These are phyloP conservation scores for Coregonus suidteri DNA, from an alignment of 2,797 vertebrate genomes.

Conservation along the genomic window DNA sequence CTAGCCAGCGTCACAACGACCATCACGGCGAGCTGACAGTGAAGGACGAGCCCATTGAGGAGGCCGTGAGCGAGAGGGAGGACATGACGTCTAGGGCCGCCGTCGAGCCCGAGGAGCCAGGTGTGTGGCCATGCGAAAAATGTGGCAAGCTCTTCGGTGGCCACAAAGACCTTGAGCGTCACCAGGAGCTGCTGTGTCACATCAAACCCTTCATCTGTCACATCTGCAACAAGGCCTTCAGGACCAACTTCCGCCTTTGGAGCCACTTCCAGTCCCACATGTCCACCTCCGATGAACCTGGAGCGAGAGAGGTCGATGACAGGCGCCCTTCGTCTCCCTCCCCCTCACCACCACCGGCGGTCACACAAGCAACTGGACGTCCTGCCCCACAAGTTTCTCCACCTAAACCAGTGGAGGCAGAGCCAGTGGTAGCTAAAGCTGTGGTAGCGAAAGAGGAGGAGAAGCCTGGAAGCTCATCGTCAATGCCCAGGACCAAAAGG, in stretches of 20 bases:
- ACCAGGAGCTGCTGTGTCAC: slow-evolving; percentile 97
- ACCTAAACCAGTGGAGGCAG: slow-evolving; percentile 69
- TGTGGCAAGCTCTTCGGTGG: slow-evolving; percentile 92
- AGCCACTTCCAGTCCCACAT: slow-evolving; percentile 99
- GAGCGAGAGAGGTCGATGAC: slow-evolving; percentile 79
- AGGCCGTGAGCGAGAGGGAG: slow-evolving; percentile 77
- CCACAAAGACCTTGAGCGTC: slow-evolving; percentile 93
- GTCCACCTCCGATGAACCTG: slow-evolving; percentile 79
- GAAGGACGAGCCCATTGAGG: slow-evolving; percentile 92
- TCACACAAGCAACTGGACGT: slow-evolving; percentile 78
- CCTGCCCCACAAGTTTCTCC: slow-evolving; percentile 76
- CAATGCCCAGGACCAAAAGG: no score
- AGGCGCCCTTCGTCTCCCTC: slow-evolving; percentile 82
- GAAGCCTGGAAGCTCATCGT: slow-evolving; percentile 67
- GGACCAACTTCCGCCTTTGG: slow-evolving; percentile 99
- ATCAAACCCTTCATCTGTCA: slow-evolving; percentile 99
- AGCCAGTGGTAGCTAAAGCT: slow-evolving; percentile 29
- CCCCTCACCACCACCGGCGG: slow-evolving; percentile 81
- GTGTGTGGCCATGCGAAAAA: slow-evolving; percentile 95
- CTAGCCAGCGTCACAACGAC: slow-evolving; percentile 75
- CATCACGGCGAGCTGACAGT: slow-evolving; percentile 77
- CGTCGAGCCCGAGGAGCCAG: slow-evolving; percentile 73
- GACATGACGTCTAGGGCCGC: slow-evolving; percentile 69
- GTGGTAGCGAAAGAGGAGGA: slow-evolving; percentile 50
- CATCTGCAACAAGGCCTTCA: slow-evolving; percentile 97